Percentiles rank a stretch among this genome's conserved stretches.
Conservation (phyloP, 2,888 invertebrate species). For the Drosophila barbarae region DNA sequence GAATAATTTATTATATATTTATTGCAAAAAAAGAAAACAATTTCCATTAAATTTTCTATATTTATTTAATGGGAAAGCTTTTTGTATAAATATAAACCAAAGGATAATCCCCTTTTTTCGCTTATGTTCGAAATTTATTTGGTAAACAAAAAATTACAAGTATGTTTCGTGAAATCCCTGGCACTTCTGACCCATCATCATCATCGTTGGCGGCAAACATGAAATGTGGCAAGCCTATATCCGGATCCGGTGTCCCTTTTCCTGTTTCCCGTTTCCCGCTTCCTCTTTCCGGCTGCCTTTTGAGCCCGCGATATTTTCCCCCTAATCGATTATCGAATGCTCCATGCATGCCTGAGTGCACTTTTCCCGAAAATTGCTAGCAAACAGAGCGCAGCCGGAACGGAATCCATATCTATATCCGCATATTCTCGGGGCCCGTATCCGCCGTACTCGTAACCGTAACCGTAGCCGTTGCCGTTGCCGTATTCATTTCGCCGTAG, state of each 20-base stretch:
- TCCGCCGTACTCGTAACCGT: conserved; percentile 8
- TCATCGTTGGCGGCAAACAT: not conserved
- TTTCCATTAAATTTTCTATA: no score
- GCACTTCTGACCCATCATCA: not conserved
- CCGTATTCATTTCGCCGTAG: conserved; percentile 8
- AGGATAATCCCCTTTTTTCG: not conserved
- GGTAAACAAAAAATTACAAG: no score
- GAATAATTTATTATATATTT: no score
- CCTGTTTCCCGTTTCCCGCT: conserved; percentile 17
- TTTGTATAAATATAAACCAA: not conserved
- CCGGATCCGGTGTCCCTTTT: conserved; percentile 18
- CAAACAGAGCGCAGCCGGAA: conserved; percentile 1
- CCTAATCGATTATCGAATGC: conserved; percentile 34
- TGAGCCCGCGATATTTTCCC: not conserved
- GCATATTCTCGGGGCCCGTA: conserved; percentile 11
- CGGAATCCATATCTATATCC: conserved; percentile 15
- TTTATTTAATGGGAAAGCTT: no score
- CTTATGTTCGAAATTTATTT: no score
- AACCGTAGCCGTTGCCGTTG: conserved; percentile 4
- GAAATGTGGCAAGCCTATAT: conserved; percentile 15
- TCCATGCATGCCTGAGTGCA: conserved; percentile 22
- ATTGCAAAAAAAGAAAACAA: not conserved
- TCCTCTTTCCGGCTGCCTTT: conserved; percentile 15
- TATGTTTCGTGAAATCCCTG: not conserved
- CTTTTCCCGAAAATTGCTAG: conserved; percentile 23